A percentile compares a stretch with the other conserved stretches of the same genome.
Conservation (phyloP, 2,797 vertebrate species). For the Chloroceryle amazona region DNA sequence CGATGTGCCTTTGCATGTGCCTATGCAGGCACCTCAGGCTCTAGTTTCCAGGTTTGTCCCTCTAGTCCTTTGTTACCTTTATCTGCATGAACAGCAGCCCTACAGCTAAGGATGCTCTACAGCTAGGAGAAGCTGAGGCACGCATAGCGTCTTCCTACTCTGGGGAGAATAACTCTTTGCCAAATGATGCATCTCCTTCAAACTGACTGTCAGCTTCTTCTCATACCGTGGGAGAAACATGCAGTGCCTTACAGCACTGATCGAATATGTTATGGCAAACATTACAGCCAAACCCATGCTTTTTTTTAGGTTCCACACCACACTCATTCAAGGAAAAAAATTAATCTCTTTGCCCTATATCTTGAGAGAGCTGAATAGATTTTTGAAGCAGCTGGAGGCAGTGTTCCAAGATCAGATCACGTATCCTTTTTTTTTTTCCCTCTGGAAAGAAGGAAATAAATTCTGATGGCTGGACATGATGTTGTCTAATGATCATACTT, state of each 20-base stretch:
- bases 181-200: neutral
- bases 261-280: neutral
- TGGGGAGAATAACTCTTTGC: neutral
- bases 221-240: neutral
- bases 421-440: neutral
- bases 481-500: neutral
- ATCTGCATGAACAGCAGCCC: neutral
- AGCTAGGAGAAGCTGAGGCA: neutral
- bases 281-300: neutral
- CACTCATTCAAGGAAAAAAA: neutral
- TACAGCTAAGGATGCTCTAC: neutral
- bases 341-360: neutral
- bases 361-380: neutral
- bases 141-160: neutral
- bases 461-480: neutral
- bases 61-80: neutral
- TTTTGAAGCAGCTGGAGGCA: neutral
- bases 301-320: neutral
- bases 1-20: fast-evolving
- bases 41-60: neutral
- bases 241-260: neutral
- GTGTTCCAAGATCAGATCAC: neutral
- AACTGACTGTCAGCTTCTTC: neutral
- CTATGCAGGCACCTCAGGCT: neutral
- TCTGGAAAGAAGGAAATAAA: slow-evolving; percentile 11